These are phyloP conservation scores for Bhutanitis thaidina DNA, from an alignment of 2,888 invertebrate genomes.

Conservation along the genomic window DNA sequence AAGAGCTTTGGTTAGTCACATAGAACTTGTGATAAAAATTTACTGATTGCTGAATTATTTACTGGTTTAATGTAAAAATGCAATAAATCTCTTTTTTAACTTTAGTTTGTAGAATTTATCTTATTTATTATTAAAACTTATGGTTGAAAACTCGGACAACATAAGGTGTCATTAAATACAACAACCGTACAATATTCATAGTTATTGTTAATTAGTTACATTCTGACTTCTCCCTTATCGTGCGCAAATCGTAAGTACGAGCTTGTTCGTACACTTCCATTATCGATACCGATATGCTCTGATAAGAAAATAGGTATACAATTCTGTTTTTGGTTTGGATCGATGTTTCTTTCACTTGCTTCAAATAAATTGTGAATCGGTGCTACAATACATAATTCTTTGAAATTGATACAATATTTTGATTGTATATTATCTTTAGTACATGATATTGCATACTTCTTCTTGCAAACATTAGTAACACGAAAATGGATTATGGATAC, in stretches of 20 bases:
- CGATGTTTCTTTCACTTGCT: too few species aligned
- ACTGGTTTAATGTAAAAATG: too few species aligned
- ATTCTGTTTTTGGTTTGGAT: constrained; percentile 36
- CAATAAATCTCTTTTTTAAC: too few species aligned
- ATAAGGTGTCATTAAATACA: constrained; percentile 18
- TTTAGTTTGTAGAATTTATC: neutral
- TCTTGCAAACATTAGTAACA: too few species aligned
- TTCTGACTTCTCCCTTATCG: constrained; percentile 29
- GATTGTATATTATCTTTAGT: too few species aligned
- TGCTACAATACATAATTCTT: too few species aligned
- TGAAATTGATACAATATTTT: too few species aligned
- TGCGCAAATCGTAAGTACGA: constrained; percentile 34
- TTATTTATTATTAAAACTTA: neutral
- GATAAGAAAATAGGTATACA: constrained; percentile 42
- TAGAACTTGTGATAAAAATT: constrained; percentile 12
- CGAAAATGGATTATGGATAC: too few species aligned
- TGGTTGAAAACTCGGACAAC: neutral
- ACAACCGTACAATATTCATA: constrained; percentile 13
- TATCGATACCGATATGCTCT: constrained; percentile 45
- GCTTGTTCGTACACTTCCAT: constrained; percentile 41
- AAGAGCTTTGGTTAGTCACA: constrained; percentile 9
- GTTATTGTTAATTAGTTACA: neutral
- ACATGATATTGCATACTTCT: too few species aligned
- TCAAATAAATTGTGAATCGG: too few species aligned
- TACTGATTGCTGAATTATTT: too few species aligned